phyloP scores from a whole-genome alignment of 2,888 invertebrate species.

The Graphium colonna region DNA sequence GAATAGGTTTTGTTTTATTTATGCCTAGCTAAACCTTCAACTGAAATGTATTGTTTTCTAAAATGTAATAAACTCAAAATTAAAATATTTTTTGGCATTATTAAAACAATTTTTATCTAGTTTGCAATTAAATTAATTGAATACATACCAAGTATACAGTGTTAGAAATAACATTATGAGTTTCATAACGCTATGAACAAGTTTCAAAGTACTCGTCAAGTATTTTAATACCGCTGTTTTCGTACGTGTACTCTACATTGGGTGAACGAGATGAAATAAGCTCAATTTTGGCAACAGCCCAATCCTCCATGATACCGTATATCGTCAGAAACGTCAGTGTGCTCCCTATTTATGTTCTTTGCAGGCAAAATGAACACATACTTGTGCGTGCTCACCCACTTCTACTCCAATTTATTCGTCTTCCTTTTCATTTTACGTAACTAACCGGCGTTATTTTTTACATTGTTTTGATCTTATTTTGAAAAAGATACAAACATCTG shows the following conservation, averaged over 20 bases:
- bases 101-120: no score
- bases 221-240: conserved; percentile 15
- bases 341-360: conserved; percentile 22
- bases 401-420: conserved; percentile 20
- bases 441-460: conserved; percentile 7
- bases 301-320: conserved; percentile 18
- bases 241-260: conserved; percentile 6
- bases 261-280: conserved; percentile 13
- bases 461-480: not conserved
- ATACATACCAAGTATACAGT: no score
- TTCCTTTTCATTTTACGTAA: conserved; percentile 17
- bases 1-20: no score
- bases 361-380: conserved; percentile 21
- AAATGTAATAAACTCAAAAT: no score
- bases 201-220: not conserved
- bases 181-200: not conserved
- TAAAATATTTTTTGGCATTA: no score
- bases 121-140: no score
- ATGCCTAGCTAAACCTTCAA: no score
- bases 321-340: conserved; percentile 18
- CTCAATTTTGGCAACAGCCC: conserved; percentile 20
- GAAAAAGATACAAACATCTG: no score
- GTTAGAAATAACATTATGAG: no score
- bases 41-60: no score
- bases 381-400: conserved; percentile 15